Evolutionary conservation across 2,888 invertebrate genomes (phyloP).

Genomic region (Lasioglossum oenotherae): DNA sequence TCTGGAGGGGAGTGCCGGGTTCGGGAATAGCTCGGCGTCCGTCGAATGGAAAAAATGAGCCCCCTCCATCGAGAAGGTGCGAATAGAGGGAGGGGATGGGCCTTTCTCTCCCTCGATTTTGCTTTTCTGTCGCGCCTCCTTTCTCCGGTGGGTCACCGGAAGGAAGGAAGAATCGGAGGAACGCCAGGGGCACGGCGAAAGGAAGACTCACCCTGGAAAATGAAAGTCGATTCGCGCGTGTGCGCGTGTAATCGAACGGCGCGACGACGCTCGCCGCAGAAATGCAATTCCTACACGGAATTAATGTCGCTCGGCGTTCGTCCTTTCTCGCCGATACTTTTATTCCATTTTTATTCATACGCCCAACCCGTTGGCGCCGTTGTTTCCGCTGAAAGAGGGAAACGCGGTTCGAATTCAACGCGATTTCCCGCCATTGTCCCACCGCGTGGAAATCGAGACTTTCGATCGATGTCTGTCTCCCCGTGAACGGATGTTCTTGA

Average conservation of each 20-base stretch:
- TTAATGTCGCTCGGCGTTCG: neutral
- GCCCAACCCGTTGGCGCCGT: neutral
- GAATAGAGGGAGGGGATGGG: neutral
- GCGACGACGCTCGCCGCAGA: constrained; percentile 10
- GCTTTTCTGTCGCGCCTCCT: neutral
- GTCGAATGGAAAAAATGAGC: neutral
- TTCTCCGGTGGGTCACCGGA: constrained; percentile 32
- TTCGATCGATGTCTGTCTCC: neutral
- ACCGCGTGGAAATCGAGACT: neutral
- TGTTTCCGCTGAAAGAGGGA: neutral
- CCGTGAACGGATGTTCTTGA: neutral
- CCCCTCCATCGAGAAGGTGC: neutral
- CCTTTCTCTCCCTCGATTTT: neutral
- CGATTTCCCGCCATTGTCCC: neutral
- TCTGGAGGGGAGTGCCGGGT: neutral
- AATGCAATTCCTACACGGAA: neutral
- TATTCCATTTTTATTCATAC: neutral
- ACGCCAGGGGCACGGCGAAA: constrained; percentile 43
- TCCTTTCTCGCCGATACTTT: neutral
- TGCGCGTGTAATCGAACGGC: constrained; percentile 18
- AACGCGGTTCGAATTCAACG: neutral
- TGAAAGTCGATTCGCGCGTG: constrained; percentile 58
- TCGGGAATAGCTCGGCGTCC: neutral
- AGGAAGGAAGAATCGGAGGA: constrained; percentile 36
- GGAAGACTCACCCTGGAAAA: constrained; percentile 60